These are phyloP conservation scores for Sarcophilus harrisii DNA, from an alignment of 2,797 vertebrate species.

Conservation along the genomic window DNA sequence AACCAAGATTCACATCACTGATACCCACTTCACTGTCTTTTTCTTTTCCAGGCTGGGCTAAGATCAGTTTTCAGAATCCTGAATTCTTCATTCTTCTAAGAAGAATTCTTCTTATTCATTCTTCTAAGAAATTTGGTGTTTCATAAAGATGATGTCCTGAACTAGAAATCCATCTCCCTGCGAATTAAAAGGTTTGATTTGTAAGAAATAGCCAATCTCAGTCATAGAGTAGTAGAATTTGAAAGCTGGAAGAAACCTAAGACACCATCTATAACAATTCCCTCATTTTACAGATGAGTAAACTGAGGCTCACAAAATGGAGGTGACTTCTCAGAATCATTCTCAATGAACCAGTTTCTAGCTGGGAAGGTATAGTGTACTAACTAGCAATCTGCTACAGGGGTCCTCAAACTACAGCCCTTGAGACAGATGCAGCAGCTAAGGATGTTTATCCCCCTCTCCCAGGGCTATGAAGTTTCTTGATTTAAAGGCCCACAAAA, in stretches of 20 bases:
- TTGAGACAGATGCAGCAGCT: too few species aligned
- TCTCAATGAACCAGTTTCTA: background rate
- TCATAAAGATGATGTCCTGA: background rate
- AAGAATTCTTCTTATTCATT: background rate
- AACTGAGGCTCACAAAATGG: background rate
- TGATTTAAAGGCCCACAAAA: too few species aligned
- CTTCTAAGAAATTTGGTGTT: background rate
- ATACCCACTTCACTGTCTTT: background rate
- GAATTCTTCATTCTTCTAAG: background rate
- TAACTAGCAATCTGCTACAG: background rate
- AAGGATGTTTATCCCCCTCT: too few species aligned
- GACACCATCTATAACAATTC: background rate
- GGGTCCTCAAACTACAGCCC: too few species aligned
- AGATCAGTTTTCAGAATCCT: background rate
- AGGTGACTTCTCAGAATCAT: background rate
- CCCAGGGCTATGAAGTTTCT: too few species aligned
- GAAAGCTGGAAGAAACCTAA: background rate
- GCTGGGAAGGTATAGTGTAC: background rate
- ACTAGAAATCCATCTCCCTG: background rate
- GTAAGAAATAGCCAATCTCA: background rate
- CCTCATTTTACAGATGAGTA: background rate
- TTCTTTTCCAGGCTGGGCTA: background rate
- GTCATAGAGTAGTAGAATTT: background rate
- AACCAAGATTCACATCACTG: background rate
- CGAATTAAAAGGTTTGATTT: background rate